Percentiles rank a stretch among this genome's conserved stretches.
Conservation (phyloP, 2,113 vertebrate species). For the Bubo scandiacus region DNA sequence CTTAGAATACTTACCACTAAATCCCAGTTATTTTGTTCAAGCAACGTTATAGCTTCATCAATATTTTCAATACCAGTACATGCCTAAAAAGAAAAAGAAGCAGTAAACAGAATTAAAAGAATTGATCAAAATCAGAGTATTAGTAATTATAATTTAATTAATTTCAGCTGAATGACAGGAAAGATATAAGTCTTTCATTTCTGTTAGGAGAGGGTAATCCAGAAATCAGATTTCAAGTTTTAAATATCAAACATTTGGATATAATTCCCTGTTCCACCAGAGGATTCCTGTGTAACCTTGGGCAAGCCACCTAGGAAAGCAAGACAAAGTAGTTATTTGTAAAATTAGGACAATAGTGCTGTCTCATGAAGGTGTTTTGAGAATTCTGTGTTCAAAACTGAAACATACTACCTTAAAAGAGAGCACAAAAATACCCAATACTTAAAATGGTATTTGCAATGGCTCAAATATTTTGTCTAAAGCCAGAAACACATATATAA, state of each 20-base stretch:
- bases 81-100: conserved; percentile 79
- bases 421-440: neutral
- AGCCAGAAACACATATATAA: neutral
- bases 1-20: conserved; percentile 92
- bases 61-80: conserved; percentile 99
- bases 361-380: neutral
- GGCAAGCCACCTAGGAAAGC: neutral
- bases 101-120: conserved; percentile 45
- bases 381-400: neutral
- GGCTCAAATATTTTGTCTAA: neutral
- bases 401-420: neutral
- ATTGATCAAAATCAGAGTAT: conserved; percentile 5
- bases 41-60: conserved; percentile 97
- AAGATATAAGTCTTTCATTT: neutral
- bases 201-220: neutral
- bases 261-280: neutral
- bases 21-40: conserved; percentile 99
- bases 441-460: neutral
- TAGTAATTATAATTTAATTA: neutral
- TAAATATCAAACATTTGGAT: neutral
- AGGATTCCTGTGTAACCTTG: neutral
- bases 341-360: neutral
- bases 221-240: neutral
- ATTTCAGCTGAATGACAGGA: neutral
- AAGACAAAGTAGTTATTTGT: neutral